Conservation (phyloP, 2,113 vertebrate genomes). For the Cottus gobio region DNA sequence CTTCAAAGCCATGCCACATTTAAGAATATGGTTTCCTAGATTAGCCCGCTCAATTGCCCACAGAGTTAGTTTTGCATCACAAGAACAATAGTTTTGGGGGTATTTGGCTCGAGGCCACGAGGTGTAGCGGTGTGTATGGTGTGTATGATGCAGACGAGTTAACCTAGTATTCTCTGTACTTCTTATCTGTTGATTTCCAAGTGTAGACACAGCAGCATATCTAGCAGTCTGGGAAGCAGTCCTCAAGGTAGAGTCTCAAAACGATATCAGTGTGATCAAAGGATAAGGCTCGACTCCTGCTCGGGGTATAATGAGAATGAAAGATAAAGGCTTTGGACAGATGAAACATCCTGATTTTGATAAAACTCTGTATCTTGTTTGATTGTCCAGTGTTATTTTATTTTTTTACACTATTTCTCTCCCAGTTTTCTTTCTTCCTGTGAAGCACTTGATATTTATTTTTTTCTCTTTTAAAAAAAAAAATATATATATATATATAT, state of each 20-base stretch:
- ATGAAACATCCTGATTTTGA: constrained; percentile 41
- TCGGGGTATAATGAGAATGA: constrained; percentile 40
- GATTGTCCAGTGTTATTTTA: constrained; percentile 17
- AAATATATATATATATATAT: constrained; percentile 1
- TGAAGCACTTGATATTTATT: constrained; percentile 49
- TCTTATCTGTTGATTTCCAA: constrained; percentile 29
- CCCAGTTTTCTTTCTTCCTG: neutral
- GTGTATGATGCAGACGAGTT: constrained; percentile 5
- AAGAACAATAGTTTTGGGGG: constrained; percentile 33
- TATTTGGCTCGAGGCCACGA: constrained; percentile 5
- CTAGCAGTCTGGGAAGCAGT: constrained; percentile 41
- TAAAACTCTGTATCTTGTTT: constrained; percentile 28
- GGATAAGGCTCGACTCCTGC: constrained; percentile 25
- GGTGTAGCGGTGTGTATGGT: constrained; percentile 39
- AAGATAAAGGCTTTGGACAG: constrained; percentile 35
- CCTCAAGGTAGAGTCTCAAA: constrained; percentile 51
- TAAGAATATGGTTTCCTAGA: constrained; percentile 32
- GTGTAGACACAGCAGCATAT: constrained; percentile 36
- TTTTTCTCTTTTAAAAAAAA: constrained; percentile 14
- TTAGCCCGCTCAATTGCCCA: constrained; percentile 38
- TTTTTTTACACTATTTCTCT: neutral
- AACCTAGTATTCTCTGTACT: constrained; percentile 5
- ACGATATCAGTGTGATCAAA: constrained; percentile 57
- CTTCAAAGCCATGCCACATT: neutral
- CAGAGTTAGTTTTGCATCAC: constrained; percentile 31